A percentile compares a stretch with the other conserved stretches of the same genome.
Evolutionary conservation across 2,113 vertebrate genomes (phyloP).

Genomic region (Suncus etruscus): DNA sequence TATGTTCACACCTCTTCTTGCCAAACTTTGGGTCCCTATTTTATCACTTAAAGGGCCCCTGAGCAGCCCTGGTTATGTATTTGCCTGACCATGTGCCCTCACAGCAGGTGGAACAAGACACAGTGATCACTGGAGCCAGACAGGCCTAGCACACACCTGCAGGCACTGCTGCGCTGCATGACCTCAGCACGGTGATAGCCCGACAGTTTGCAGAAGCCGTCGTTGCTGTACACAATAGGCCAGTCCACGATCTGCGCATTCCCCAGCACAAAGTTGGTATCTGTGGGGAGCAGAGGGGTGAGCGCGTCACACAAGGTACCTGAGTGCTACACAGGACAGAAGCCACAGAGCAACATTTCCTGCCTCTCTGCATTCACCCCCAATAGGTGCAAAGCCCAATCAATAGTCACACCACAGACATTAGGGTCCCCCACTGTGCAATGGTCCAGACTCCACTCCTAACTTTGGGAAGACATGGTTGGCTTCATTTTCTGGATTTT

Average conservation of each 20-base stretch:
- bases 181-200: constrained; percentile 98
- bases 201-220: constrained; percentile 98
- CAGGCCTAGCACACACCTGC: constrained; percentile 90
- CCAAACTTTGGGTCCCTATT: too few relatives aligned
- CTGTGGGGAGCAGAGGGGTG: constrained; percentile 85
- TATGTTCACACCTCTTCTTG: too few relatives aligned
- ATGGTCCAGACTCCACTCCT: background rate
- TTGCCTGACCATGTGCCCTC: too few relatives aligned
- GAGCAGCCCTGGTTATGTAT: too few relatives aligned
- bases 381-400: background rate
- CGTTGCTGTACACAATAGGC: constrained; percentile 99
- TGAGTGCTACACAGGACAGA: background rate
- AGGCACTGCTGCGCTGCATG: constrained; percentile 99
- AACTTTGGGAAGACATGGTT: background rate
- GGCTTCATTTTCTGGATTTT: too few relatives aligned
- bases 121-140: too few relatives aligned
- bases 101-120: too few relatives aligned
- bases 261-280: constrained; percentile 98
- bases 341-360: too few relatives aligned
- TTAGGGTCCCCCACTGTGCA: too few relatives aligned
- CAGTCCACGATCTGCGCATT: constrained; percentile 99
- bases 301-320: background rate
- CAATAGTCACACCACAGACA: background rate
- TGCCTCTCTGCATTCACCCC: too few relatives aligned
- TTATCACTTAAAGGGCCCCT: too few relatives aligned